Evolutionary conservation across 1,140 invertebrate genomes (phyloP).

Genomic region (Charaxes varanes): DNA sequence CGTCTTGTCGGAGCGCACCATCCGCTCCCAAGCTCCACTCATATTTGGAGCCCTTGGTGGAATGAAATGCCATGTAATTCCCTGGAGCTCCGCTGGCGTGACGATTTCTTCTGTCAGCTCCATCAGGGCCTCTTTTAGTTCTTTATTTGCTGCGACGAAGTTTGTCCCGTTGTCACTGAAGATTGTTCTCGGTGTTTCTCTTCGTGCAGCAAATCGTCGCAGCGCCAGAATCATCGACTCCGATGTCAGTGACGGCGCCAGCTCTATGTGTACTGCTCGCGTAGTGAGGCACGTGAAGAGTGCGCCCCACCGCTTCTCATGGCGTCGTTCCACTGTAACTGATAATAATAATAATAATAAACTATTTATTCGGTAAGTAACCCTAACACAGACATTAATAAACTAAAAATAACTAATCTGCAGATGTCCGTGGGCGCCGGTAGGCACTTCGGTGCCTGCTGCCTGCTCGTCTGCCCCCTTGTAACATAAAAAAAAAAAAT

Average conservation of each 20-base stretch:
- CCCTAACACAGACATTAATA: too few species aligned
- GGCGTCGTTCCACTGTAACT: conserved; percentile 13
- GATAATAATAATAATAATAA: too few species aligned
- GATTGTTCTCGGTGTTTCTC: background rate
- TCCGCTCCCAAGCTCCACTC: too few species aligned
- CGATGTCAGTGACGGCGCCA: background rate
- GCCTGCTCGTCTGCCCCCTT: too few species aligned
- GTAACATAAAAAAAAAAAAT: too few species aligned
- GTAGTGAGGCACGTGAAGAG: conserved; percentile 31
- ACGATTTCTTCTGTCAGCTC: conserved; percentile 7
- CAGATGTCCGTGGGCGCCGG: too few species aligned
- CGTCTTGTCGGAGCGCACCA: conserved; percentile 27
- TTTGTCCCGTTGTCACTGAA: conserved; percentile 6
- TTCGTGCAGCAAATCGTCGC: background rate
- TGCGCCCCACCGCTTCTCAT: conserved; percentile 27
- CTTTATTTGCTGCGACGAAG: conserved; percentile 1
- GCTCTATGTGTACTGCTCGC: conserved; percentile 28
- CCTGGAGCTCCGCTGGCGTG: background rate
- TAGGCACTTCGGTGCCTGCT: too few species aligned
- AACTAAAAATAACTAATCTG: too few species aligned
- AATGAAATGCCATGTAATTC: conserved; percentile 25
- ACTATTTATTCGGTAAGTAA: too few species aligned
- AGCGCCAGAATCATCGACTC: background rate
- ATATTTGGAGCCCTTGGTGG: conserved; percentile 25
- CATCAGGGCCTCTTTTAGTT: conserved; percentile 7